Percentiles rank a stretch among this genome's conserved stretches.
These are phyloP conservation scores for Oreochromis spilurus DNA, from an alignment of 2,113 vertebrate genomes.

Conservation along the genomic window DNA sequence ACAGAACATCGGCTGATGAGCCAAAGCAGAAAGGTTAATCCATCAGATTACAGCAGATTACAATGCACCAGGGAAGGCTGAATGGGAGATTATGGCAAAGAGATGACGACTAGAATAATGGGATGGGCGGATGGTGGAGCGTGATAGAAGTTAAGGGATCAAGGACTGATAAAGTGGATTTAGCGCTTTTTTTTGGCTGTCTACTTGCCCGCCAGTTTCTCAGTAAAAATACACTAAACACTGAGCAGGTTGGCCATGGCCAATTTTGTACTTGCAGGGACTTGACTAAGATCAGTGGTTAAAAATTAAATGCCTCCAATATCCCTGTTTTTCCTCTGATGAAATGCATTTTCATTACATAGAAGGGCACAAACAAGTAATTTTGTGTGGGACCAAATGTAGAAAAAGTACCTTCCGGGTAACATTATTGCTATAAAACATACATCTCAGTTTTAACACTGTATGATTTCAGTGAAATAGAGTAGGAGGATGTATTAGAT, in stretches of 20 bases:
- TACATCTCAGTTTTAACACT: not conserved
- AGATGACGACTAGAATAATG: slow-evolving; percentile 47
- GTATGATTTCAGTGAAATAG: not conserved
- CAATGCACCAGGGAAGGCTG: slow-evolving; percentile 40
- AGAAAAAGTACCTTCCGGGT: not conserved
- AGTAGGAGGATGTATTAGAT: not conserved
- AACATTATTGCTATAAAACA: not conserved
- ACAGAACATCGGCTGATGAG: slow-evolving; percentile 40
- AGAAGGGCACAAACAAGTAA: not conserved
- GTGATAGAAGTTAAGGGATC: slow-evolving; percentile 36
- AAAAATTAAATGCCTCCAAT: not conserved
- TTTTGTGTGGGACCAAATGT: not conserved
- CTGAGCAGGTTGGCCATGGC: not conserved
- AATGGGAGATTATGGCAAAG: slow-evolving; percentile 41
- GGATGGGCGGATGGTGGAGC: not conserved
- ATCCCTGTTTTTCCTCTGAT: not conserved
- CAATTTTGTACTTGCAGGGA: not conserved
- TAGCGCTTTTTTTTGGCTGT: not conserved
- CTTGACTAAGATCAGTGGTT: not conserved
- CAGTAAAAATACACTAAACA: not conserved
- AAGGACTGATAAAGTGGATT: not conserved
- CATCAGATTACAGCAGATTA: slow-evolving; percentile 66
- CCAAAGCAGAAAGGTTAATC: slow-evolving; percentile 61
- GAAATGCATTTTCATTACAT: not conserved
- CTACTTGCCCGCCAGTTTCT: not conserved